Conservation (phyloP, 2,113 vertebrate genomes). For the Gadus macrocephalus region DNA sequence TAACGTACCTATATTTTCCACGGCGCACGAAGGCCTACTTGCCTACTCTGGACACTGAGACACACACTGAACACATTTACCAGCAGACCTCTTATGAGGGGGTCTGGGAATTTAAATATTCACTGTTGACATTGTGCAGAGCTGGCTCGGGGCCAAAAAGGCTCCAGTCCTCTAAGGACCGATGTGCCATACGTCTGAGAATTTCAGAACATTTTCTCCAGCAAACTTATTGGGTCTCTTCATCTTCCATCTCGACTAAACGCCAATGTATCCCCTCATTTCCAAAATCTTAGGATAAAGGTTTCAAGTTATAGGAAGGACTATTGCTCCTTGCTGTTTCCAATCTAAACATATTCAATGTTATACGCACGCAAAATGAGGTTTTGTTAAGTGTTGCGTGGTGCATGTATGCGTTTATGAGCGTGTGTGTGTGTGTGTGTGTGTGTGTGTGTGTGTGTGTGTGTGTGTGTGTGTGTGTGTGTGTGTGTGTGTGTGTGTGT, state of each 20-base stretch:
- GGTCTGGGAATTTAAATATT: slow-evolving; percentile 99
- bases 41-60: slow-evolving; percentile 85
- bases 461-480: too few species aligned
- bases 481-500: too few species aligned
- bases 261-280: slow-evolving; percentile 34
- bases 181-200: slow-evolving; percentile 39
- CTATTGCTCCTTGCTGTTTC: too few species aligned
- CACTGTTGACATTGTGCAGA: slow-evolving; percentile 95
- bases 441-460: too few species aligned
- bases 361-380: too few species aligned
- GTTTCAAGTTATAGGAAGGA: too few species aligned
- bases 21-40: slow-evolving; percentile 43
- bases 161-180: slow-evolving; percentile 70
- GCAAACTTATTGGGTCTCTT: slow-evolving; percentile 73
- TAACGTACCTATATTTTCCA: slow-evolving; percentile 39
- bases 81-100: slow-evolving; percentile 91
- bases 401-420: too few species aligned
- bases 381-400: too few species aligned
- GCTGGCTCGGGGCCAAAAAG: slow-evolving; percentile 80
- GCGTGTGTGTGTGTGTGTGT: too few species aligned
- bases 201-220: slow-evolving; percentile 73
- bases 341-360: too few species aligned
- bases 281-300: slow-evolving; percentile 1
- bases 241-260: slow-evolving; percentile 63
- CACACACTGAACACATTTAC: slow-evolving; percentile 95